Percentiles rank a stretch among this genome's conserved stretches.
phyloP scores from a whole-genome alignment of 2,888 invertebrate genomes.

The Sinohyriopsis cumingii region DNA sequence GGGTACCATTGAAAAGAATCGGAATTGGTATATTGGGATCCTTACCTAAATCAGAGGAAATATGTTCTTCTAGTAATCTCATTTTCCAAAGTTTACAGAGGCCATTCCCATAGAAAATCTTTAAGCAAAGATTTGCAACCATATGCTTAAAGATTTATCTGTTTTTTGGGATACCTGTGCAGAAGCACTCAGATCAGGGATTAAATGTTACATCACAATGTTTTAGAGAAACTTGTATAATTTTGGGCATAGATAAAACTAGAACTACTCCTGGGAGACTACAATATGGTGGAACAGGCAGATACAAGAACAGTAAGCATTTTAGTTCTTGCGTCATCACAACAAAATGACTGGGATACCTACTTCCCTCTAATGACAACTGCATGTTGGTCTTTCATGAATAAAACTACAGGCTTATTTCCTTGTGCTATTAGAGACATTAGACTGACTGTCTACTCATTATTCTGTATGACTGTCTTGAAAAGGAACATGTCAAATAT shows the following conservation, averaged over 20 bases:
- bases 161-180: conserved; percentile 17
- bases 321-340: conserved; percentile 15
- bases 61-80: conserved; percentile 3
- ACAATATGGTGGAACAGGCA: conserved; percentile 19
- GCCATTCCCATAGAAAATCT: too few relatives aligned
- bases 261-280: conserved; percentile 28
- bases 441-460: too few relatives aligned
- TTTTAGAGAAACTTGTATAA: conserved; percentile 28
- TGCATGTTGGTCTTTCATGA: conserved; percentile 24
- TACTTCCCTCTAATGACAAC: conserved; percentile 16
- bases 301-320: conserved; percentile 27
- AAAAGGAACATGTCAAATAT: too few relatives aligned
- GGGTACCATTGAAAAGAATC: conserved; percentile 23
- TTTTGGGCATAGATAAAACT: conserved; percentile 25
- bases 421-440: too few relatives aligned
- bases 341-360: conserved; percentile 24
- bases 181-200: conserved; percentile 37
- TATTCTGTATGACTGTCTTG: too few relatives aligned
- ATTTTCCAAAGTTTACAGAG: too few relatives aligned
- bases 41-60: conserved; percentile 12
- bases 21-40: conserved; percentile 21
- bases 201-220: conserved; percentile 25
- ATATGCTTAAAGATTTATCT: neutral
- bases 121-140: too few relatives aligned
- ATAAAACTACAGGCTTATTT: conserved; percentile 16